Evolutionary conservation across 2,888 invertebrate species (phyloP).

Genomic region (Mantis religiosa): DNA sequence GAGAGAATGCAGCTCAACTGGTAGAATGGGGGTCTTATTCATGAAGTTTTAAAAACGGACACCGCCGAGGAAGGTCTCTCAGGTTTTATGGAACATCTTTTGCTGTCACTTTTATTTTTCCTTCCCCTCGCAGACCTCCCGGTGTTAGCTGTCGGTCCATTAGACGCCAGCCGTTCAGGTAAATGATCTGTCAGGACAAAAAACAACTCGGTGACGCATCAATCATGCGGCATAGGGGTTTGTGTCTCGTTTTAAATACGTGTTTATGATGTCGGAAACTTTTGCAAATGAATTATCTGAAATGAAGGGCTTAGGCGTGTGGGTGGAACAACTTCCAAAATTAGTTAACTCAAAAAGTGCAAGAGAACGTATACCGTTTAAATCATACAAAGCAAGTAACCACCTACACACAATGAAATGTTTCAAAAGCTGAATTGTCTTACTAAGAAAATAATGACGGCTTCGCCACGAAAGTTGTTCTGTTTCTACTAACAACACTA

Average conservation of each 20-base stretch:
- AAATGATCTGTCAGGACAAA: background rate
- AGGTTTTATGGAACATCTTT: background rate
- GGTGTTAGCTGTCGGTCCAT: background rate
- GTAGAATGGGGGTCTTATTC: background rate
- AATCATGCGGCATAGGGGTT: background rate
- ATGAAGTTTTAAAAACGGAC: background rate
- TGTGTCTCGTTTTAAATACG: background rate
- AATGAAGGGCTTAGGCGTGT: background rate
- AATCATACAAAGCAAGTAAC: too few relatives aligned
- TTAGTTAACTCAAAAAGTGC: too few relatives aligned
- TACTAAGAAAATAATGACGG: too few relatives aligned
- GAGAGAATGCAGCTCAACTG: background rate
- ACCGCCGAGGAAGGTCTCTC: background rate
- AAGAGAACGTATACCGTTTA: too few relatives aligned
- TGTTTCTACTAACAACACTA: too few relatives aligned
- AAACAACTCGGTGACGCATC: background rate
- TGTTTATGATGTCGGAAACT: background rate
- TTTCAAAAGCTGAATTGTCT: too few relatives aligned
- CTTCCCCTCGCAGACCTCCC: background rate
- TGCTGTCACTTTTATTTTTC: background rate
- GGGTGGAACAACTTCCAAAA: background rate
- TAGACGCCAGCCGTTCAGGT: background rate
- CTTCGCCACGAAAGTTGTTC: too few relatives aligned
- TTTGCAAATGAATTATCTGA: background rate
- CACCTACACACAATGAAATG: too few relatives aligned